Evolutionary conservation across 2,888 invertebrate species (phyloP), one percentile per base, ranked within the genome.

Genomic region (Drosophila setosimentum): DNA sequence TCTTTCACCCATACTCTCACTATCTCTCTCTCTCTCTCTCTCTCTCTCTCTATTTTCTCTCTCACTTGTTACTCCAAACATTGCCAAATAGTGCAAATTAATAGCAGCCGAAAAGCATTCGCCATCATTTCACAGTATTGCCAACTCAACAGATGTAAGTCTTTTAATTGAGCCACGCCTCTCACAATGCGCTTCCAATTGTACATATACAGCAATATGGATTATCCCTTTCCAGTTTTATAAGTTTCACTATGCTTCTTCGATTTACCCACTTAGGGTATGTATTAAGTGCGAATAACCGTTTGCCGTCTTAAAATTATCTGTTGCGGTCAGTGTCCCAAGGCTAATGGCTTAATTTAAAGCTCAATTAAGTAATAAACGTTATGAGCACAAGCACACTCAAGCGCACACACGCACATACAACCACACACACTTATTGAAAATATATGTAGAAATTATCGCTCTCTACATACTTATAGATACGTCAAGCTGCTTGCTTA

Each of bases 81-180:
- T 70, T 50, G 42, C 24, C 32, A 50, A 50, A 49, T 78, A 91
- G 92, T 86, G 87, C 76, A 91, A 92, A 81, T 81, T 92, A 76
- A 82, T 92, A 73, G 87, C 81, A 83, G 76, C 82, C 68, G 92
- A 92, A 82, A 91, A 87, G 76, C 80, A 85, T 50, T 87, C 91
- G 73, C 91, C 91, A 54, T 91, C 91, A 60, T 87, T 90, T 80
- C 89, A 89, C 84, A 91, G 92, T 80, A 76, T 85, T 64, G 73
- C 88, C 54, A 91, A 91, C 72, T 92, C 92, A 59, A 87, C 92
- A 71, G 88, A 92, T 78, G 91, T 91, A 92, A 91, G 92, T 91
- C 50, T 50, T 33, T 50, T 29, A 49, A 32, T 53, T 33, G 49
- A 65, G 61, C 53, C 73, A 54, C 35, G 50, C 58, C 69, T 24